These are phyloP conservation scores for Scopus umbretta DNA, from an alignment of 2,113 vertebrate genomes.

Conservation along the genomic window DNA sequence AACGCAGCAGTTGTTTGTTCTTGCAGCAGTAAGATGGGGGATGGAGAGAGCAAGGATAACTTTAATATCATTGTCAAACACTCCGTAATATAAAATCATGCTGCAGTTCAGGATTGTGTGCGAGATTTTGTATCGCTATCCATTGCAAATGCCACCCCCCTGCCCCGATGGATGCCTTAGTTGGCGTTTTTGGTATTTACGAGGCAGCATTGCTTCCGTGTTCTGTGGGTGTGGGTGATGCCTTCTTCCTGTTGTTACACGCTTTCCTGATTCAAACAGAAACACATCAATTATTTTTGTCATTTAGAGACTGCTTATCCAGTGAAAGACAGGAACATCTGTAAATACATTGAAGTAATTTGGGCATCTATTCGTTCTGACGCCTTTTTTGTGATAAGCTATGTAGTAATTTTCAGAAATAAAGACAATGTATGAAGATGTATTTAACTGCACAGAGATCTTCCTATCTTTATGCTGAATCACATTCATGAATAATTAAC, in stretches of 20 bases:
- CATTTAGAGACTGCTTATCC: not conserved
- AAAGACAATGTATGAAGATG: not conserved
- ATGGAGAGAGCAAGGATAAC: not conserved
- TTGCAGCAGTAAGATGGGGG: not conserved
- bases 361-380: not conserved
- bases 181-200: not conserved
- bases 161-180: no score
- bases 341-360: not conserved
- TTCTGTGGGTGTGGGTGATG: not conserved
- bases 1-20: not conserved
- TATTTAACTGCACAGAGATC: not conserved
- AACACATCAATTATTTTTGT: not conserved
- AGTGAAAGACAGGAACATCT: not conserved
- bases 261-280: not conserved
- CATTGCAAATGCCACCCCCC: not conserved
- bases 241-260: not conserved
- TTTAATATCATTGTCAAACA: not conserved
- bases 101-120: not conserved
- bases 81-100: not conserved
- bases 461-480: not conserved
- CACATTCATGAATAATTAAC: not conserved
- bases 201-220: accelerated
- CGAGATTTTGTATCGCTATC: accelerated
- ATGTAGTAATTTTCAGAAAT: not conserved
- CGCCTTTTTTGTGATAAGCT: not conserved